Evolutionary conservation across 37 sponge, comb jelly and placozoan species (phyloP).

Genomic region (Theonella swinhoei): DNA sequence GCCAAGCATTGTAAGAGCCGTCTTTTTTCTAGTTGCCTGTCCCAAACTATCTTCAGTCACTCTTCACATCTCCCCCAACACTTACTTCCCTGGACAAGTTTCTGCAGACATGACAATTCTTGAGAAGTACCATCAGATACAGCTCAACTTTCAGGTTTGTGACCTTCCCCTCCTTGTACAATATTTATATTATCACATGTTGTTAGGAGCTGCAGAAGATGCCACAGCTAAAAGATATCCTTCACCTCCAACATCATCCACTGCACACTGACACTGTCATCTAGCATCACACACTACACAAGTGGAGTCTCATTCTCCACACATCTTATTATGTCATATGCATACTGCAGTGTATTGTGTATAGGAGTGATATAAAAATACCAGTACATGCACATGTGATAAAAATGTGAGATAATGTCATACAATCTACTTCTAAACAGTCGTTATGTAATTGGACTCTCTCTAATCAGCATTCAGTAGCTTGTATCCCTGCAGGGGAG

Average conservation of each 20-base stretch:
- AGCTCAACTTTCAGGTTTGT: neutral
- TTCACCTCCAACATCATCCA: neutral
- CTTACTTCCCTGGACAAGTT: slow-evolving; percentile 22
- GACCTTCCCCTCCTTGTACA: too few relatives aligned
- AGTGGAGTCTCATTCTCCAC: too few relatives aligned
- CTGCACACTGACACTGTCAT: neutral
- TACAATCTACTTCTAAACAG: too few relatives aligned
- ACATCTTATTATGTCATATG: too few relatives aligned
- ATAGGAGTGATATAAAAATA: too few relatives aligned
- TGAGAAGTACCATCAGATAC: neutral
- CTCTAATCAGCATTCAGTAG: neutral
- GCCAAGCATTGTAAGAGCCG: neutral
- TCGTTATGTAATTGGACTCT: too few relatives aligned
- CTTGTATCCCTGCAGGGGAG: neutral
- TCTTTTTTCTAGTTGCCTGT: slow-evolving; percentile 30
- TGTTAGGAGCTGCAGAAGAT: neutral
- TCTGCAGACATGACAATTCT: neutral
- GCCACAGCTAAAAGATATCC: neutral
- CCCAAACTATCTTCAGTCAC: neutral
- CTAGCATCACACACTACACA: too few relatives aligned
- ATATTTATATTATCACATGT: too few relatives aligned
- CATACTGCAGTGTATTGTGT: too few relatives aligned
- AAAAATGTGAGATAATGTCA: too few relatives aligned
- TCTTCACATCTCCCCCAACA: slow-evolving; percentile 21
- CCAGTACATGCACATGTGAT: too few relatives aligned